A percentile compares a stretch with the other conserved stretches of the same genome.
Conservation (phyloP, 2,888 invertebrate species). For the Acronicta psi region DNA sequence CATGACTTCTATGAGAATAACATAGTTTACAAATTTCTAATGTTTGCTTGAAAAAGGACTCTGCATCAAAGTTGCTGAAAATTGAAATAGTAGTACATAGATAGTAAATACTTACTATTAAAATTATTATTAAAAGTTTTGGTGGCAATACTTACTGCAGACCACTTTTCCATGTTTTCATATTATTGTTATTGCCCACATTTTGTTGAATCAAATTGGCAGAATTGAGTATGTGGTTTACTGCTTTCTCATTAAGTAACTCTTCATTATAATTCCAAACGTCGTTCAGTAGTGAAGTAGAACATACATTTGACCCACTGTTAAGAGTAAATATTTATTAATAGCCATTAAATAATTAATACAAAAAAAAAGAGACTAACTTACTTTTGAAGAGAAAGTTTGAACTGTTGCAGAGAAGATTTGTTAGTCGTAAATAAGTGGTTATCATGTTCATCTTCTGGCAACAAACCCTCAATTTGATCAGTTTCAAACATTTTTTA, state of each 20-base stretch:
- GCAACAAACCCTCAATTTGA: slow-evolving; percentile 49
- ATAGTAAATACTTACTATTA: too few relatives aligned
- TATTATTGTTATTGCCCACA: slow-evolving; percentile 58
- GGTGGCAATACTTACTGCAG: slow-evolving; percentile 66
- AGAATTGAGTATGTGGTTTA: slow-evolving; percentile 61
- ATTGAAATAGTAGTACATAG: not conserved
- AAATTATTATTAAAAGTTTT: too few relatives aligned
- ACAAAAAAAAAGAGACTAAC: not conserved
- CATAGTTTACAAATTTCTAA: slow-evolving; percentile 68
- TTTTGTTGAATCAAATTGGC: slow-evolving; percentile 62
- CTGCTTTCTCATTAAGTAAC: slow-evolving; percentile 53
- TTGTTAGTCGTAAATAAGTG: slow-evolving; percentile 59
- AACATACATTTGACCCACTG: slow-evolving; percentile 73
- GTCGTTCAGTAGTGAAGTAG: slow-evolving; percentile 67
- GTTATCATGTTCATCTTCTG: slow-evolving; percentile 56
- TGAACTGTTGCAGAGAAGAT: slow-evolving; percentile 63
- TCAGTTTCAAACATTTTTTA: slow-evolving; percentile 47
- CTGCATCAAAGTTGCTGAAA: slow-evolving; percentile 74
- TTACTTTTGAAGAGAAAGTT: slow-evolving; percentile 65
- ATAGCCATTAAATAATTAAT: too few relatives aligned
- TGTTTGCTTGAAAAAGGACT: slow-evolving; percentile 65
- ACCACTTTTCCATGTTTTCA: slow-evolving; percentile 71
- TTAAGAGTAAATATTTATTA: not conserved
- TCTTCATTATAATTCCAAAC: slow-evolving; percentile 66
- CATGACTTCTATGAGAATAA: slow-evolving; percentile 20